phyloP scores from a whole-genome alignment of 2,888 invertebrate species.

The Ennomos erosarius region DNA sequence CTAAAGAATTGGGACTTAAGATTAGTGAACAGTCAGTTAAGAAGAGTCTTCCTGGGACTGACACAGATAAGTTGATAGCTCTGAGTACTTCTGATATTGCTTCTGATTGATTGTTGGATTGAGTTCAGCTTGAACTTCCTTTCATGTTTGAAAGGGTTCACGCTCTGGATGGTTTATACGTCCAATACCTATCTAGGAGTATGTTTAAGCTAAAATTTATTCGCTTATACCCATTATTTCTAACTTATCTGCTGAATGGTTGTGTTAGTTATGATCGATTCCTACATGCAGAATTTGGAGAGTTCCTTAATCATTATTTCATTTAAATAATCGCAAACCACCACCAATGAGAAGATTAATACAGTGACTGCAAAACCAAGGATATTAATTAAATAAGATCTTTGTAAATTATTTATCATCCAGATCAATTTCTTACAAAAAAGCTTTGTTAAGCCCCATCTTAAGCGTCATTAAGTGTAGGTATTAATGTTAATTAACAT shows the following conservation, averaged over 20 bases:
- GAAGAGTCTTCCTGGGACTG: constrained; percentile 2
- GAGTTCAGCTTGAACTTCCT: constrained; percentile 17
- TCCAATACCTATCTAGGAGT: background rate
- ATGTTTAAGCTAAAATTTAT: too few relatives aligned
- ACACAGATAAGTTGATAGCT: constrained; percentile 1
- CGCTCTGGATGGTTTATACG: background rate
- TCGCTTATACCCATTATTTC: too few relatives aligned
- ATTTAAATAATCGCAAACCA: too few relatives aligned
- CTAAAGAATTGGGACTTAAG: constrained; percentile 10
- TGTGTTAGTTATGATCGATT: too few relatives aligned
- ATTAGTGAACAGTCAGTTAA: background rate
- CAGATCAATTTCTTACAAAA: background rate
- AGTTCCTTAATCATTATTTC: too few relatives aligned
- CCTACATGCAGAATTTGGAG: too few relatives aligned
- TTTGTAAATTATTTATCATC: background rate
- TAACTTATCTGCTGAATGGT: too few relatives aligned
- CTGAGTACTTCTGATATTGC: background rate
- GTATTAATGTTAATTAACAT: constrained; percentile 12
- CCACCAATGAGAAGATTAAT: too few relatives aligned
- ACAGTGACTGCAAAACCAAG: background rate
- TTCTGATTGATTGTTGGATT: constrained; percentile 15
- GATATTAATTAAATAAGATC: background rate
- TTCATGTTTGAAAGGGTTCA: constrained; percentile 9
- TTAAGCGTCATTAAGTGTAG: constrained; percentile 1
- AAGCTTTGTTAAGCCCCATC: constrained; percentile 1